phyloP scores from a whole-genome alignment of 2,113 vertebrate genomes.

The Carettochelys insculpta region DNA sequence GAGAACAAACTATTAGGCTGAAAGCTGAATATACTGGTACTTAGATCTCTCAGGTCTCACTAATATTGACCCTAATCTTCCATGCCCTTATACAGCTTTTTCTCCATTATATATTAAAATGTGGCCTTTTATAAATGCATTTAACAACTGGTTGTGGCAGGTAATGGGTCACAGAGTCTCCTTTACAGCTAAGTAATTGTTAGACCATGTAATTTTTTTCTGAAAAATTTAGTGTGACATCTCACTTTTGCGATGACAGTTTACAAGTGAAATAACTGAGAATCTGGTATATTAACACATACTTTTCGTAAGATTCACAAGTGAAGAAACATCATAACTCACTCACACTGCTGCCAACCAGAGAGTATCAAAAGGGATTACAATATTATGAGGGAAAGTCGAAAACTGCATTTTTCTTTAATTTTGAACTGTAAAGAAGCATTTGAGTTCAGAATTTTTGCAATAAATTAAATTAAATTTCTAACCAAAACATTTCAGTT shows the following conservation, averaged over 20 bases:
- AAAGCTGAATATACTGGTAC: not conserved
- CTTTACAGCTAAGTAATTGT: constrained; percentile 17
- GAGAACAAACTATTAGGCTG: not conserved
- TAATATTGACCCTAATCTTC: not conserved
- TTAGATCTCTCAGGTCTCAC: constrained; percentile 4
- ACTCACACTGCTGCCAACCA: not conserved
- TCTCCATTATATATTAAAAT: constrained; percentile 3
- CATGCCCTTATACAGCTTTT: not conserved
- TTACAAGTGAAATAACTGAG: not conserved
- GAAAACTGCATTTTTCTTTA: not conserved
- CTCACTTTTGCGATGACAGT: not conserved
- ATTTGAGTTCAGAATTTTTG: not conserved
- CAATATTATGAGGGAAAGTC: not conserved
- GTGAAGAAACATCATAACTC: not conserved
- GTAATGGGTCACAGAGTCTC: constrained; percentile 4
- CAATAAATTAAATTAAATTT: not conserved
- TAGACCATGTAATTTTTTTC: not conserved
- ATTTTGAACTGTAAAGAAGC: not conserved
- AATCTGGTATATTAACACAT: not conserved
- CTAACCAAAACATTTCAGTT: not conserved
- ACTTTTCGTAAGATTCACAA: not conserved
- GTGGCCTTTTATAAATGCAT: not conserved
- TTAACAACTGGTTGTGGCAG: not conserved
- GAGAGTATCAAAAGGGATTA: not conserved
- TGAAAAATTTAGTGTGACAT: not conserved